These are phyloP conservation scores for Syrrhaptes paradoxus DNA, from an alignment of 2,113 vertebrate genomes.

Conservation along the genomic window DNA sequence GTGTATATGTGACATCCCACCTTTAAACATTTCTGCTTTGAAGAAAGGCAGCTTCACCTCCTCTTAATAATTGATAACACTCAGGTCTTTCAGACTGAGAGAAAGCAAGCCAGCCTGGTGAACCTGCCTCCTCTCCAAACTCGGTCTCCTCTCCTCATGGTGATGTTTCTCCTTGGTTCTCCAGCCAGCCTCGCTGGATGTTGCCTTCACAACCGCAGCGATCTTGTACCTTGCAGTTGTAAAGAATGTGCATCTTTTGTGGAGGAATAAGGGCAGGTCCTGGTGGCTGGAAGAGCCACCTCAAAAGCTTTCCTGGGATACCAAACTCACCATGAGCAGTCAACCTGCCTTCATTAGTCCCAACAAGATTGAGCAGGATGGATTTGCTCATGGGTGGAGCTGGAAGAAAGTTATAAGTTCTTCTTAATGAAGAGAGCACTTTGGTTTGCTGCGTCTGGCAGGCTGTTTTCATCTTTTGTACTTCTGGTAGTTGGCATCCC, in stretches of 20 bases:
- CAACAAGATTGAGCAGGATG: not conserved
- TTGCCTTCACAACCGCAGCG: not conserved
- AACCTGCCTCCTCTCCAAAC: not conserved
- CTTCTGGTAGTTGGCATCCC: not conserved
- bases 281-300: not conserved
- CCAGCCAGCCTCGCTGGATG: not conserved
- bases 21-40: not conserved
- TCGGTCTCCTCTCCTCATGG: accelerated
- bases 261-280: not conserved
- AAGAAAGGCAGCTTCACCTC: not conserved
- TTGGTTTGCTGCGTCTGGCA: slow-evolving; percentile 37
- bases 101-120: not conserved
- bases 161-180: not conserved
- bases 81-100: not conserved
- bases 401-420: slow-evolving; percentile 15
- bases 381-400: slow-evolving; percentile 21
- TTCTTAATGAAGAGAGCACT: slow-evolving; percentile 8
- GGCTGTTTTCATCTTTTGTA: slow-evolving; percentile 38
- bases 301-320: not conserved
- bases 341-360: not conserved
- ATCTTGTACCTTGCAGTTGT: not conserved
- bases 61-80: not conserved
- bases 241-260: not conserved
- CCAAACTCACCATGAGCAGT: not conserved
- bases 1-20: not conserved